Percentiles rank a stretch among this genome's conserved stretches.
Evolutionary conservation across 2,888 invertebrate genomes (phyloP).

Genomic region (Morpho deidamia): DNA sequence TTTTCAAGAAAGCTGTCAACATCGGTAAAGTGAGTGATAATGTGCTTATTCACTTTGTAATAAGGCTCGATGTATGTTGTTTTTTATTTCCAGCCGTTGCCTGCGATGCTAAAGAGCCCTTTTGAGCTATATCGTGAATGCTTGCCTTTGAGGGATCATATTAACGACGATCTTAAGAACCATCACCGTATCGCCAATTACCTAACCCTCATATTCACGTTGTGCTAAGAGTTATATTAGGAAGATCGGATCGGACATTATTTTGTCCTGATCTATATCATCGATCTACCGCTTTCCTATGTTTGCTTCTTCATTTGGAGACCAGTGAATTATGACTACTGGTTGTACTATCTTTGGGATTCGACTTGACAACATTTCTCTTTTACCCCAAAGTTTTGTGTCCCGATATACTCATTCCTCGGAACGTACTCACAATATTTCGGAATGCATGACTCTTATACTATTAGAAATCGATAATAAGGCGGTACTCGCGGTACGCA

Average conservation of each 20-base stretch:
- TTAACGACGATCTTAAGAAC: constrained; percentile 74
- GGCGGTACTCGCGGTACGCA: constrained; percentile 48
- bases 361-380: constrained; percentile 28
- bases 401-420: constrained; percentile 69
- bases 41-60: constrained; percentile 66
- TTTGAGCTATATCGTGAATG: constrained; percentile 79
- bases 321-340: constrained; percentile 71
- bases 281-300: constrained; percentile 57
- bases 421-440: constrained; percentile 51
- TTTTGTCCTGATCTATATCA: constrained; percentile 30
- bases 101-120: constrained; percentile 78
- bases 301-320: constrained; percentile 63
- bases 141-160: constrained; percentile 78
- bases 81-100: constrained; percentile 79
- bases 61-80: constrained; percentile 78
- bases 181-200: constrained; percentile 73
- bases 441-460: constrained; percentile 68
- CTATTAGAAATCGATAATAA: constrained; percentile 52
- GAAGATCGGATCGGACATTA: constrained; percentile 39
- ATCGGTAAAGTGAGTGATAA: constrained; percentile 35
- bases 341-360: constrained; percentile 36
- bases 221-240: constrained; percentile 65
- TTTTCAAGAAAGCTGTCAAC: constrained; percentile 41
- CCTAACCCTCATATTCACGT: constrained; percentile 70
- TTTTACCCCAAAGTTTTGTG: constrained; percentile 25